These are phyloP conservation scores for Hemiprocne comata DNA, from an alignment of 2,113 vertebrate genomes.

Conservation along the genomic window DNA sequence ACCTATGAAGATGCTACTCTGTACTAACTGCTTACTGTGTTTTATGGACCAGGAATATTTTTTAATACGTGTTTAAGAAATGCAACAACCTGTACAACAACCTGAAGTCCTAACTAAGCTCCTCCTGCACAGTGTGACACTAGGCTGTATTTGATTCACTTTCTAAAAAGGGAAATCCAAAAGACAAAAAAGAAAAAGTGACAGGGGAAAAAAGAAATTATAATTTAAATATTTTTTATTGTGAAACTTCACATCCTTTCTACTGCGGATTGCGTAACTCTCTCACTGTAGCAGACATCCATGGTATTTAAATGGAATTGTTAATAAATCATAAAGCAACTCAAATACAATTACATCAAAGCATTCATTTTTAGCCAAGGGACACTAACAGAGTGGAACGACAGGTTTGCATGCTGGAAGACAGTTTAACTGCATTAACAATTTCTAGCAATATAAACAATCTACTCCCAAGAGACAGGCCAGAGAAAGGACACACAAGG, in stretches of 20 bases:
- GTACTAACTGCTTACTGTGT: not conserved
- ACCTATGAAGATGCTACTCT: not conserved
- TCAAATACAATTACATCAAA: slow-evolving; percentile 85
- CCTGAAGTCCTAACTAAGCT: not conserved
- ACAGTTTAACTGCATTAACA: slow-evolving; percentile 46
- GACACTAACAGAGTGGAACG: slow-evolving; percentile 66
- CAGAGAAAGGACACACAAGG: slow-evolving; percentile 51
- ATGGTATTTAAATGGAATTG: slow-evolving; percentile 80
- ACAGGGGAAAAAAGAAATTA: not conserved
- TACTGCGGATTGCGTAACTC: not conserved
- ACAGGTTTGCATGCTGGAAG: slow-evolving; percentile 61
- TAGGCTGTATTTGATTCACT: not conserved
- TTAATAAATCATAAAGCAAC: slow-evolving; percentile 87
- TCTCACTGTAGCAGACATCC: slow-evolving; percentile 52
- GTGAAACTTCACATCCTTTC: not conserved
- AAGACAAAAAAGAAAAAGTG: not conserved
- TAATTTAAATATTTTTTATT: not conserved
- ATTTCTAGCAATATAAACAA: slow-evolving; percentile 73
- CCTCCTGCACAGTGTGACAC: not conserved
- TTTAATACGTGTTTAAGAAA: not conserved
- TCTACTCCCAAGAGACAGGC: slow-evolving; percentile 65
- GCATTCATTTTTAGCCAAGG: slow-evolving; percentile 74
- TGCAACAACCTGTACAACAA: not conserved
- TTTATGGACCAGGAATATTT: not conserved
- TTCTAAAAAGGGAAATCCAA: not conserved